These are phyloP conservation scores for Lampris incognitus DNA, from an alignment of 2,113 vertebrate species.

Conservation along the genomic window DNA sequence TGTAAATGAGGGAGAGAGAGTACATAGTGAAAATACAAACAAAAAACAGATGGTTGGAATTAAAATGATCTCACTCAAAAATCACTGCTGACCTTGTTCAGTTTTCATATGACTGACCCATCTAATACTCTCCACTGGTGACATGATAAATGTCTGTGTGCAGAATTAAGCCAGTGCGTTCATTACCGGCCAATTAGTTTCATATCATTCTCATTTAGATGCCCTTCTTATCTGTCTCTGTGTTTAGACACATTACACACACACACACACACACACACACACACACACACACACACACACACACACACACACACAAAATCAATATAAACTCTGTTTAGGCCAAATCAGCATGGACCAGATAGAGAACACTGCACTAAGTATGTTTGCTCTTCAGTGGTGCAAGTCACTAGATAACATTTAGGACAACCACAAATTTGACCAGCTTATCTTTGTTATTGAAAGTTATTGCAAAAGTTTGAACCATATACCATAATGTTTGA, in stretches of 20 bases:
- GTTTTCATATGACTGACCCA: constrained; percentile 23
- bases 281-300: neutral
- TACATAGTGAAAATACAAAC: no score
- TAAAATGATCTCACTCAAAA: neutral
- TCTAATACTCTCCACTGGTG: constrained; percentile 39
- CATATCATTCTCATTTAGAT: constrained; percentile 49
- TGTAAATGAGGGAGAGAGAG: no score
- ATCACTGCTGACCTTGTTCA: constrained; percentile 57
- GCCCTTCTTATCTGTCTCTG: constrained; percentile 55
- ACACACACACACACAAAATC: constrained; percentile 27
- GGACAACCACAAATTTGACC: constrained; percentile 53
- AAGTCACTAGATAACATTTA: constrained; percentile 68
- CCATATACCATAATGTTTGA: constrained; percentile 15
- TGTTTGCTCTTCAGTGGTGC: constrained; percentile 69
- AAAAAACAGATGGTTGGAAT: no score
- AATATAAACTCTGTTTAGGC: constrained; percentile 52
- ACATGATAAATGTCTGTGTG: constrained; percentile 56
- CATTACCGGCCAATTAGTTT: constrained; percentile 70
- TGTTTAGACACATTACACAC: constrained; percentile 66
- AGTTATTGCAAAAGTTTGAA: constrained; percentile 62
- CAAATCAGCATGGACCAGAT: constrained; percentile 63
- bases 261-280: constrained; percentile 27
- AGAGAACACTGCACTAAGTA: constrained; percentile 58
- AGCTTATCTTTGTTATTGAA: constrained; percentile 66
- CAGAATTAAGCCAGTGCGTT: constrained; percentile 68